Evolutionary conservation across 2,797 vertebrate species (phyloP), one percentile per base, ranked within the genome.

Genomic region (Glossophaga mutica): DNA sequence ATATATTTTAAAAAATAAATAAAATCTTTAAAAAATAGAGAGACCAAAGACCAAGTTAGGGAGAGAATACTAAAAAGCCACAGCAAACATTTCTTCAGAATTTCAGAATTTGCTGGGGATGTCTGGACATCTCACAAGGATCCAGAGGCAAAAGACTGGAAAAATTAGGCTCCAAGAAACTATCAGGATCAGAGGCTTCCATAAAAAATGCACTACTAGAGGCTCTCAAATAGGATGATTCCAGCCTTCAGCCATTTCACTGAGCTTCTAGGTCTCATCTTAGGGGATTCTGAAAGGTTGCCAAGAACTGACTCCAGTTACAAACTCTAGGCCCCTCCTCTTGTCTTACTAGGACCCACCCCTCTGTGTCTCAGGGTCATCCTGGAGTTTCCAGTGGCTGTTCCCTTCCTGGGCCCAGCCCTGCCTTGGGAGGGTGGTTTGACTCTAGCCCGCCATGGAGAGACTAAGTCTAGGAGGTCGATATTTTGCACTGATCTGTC

Each of bases 101-200:
- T 81, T 91, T 82, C 68, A 95, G 76, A 92, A 87, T 39, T 96
- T 96, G 19, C 55, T 94, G 52, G 73, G 85, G n/a, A 74, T 59
- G 85, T 96, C 76, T 59, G 21, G 44, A 76, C 16, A 52, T 92
- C 78, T 90, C 22, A 57, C 29, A 90, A 87, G 73, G 46, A 93
- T 84, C 52, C 89, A 76, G 29, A 91, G 67, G 71, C 26, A 91
- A 70, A 18, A 46, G 76, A 86, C 29, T 37, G 67, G 57, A 89
- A 79, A 96, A 85, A 48, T 29, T 10, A 91, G 84, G 5, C 3
- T 82, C 50, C 44, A 87, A 91, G 59, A 97, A 95, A 90, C 22
- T 4, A n/a, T 67, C 50, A 87, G 50, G 46, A 82, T 85, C 62
- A 90, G 34, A 93, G 79, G 3, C 10, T 90, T 46, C 59, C 89